These are phyloP conservation scores for Acleris literana DNA, from an alignment of 2,888 invertebrate species.

Conservation along the genomic window DNA sequence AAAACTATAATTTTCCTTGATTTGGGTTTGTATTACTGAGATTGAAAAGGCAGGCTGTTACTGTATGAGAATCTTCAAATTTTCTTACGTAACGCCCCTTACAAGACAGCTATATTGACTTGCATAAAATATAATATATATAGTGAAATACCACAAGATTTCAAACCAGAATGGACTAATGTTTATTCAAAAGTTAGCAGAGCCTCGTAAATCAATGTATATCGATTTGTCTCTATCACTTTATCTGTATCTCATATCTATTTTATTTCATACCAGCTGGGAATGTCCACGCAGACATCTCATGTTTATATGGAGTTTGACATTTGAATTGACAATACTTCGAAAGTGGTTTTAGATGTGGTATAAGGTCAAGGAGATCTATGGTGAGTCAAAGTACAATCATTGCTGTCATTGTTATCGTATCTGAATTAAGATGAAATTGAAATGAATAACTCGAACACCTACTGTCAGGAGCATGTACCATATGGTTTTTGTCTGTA, in stretches of 20 bases:
- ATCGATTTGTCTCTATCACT: slow-evolving; percentile 18
- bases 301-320: slow-evolving; percentile 9
- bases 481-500: no score
- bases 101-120: no score
- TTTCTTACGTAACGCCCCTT: no score
- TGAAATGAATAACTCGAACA: background rate
- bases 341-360: background rate
- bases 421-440: background rate
- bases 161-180: background rate
- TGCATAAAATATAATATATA: no score
- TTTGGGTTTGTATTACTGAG: no score
- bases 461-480: no score
- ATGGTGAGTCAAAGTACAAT: background rate
- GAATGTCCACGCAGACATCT: slow-evolving; percentile 18
- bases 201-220: slow-evolving; percentile 14
- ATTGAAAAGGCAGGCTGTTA: no score
- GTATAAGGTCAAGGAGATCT: slow-evolving; percentile 2
- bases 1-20: no score
- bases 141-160: background rate
- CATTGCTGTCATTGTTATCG: background rate
- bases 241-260: slow-evolving; percentile 25
- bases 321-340: slow-evolving; percentile 15
- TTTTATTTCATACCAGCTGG: slow-evolving; percentile 12
- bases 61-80: no score
- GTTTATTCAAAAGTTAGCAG: slow-evolving; percentile 8